Base-by-base conservation (phyloP, 1,140 invertebrate genomes). In the Tigriopus japonicus region DNA sequence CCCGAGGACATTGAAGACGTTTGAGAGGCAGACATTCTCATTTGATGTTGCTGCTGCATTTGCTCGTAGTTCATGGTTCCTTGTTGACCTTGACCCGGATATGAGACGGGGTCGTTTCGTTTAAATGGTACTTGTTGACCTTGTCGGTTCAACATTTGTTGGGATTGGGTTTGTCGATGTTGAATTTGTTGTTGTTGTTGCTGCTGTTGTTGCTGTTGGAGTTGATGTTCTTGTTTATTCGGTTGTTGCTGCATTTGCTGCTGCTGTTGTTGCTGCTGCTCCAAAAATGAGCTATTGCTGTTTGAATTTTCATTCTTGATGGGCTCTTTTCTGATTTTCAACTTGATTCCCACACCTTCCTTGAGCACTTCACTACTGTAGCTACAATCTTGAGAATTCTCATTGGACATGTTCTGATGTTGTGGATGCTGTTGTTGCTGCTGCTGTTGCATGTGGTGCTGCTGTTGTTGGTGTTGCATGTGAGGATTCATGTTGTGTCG, bases 281-380 rank as follows among this genome's bases (percentile, higher is more conserved):
- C 24, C 45, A 49, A 17, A 49, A 49, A 15, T 17, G 45, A 17
- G 3, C 45, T 49, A 49, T 49, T 49, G n/a, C 19, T 54, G 21
- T 54, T 54, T 40, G 23, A 28, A 40, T 23, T 28, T 17, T 58
- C 55, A 15, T 42, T 15, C 15, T 42, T 42, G 7, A 41, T 42
- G 45, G 45, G 45, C 40, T 40, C 40, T 9, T 23, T 58, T 58
- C 42, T 58, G 23, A 58, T 58, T 15, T 58, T 58, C 14, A 58
- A 41, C 21, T 58, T 58, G 28, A 58, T 58, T 13, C 55, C 55
- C 13, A 58, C 42, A 23, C 55, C 55, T 14, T 15, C 40, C 5
- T 17, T 40, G 23, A 58, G 23, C 40, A 35, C 55, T 14, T 17
- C 17, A 43, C 55, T 58, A 41, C 40, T 28, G 21, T 28, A 35